phyloP scores from a whole-genome alignment of 2,888 invertebrate species.

The Augiades crinisus region DNA sequence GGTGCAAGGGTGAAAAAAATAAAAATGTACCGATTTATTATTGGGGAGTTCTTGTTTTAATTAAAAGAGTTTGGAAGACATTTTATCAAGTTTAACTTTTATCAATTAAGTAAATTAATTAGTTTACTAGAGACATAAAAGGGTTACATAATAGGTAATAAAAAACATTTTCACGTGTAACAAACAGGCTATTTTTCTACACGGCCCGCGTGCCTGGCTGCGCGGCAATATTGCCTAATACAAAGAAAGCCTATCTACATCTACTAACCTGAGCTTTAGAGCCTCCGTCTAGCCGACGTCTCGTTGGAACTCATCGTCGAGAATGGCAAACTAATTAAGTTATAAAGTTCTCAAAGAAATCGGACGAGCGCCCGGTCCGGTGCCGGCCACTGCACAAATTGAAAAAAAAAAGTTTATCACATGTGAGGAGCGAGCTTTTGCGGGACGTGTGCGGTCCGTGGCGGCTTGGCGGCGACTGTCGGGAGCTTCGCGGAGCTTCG shows the following conservation, averaged over 20 bases:
- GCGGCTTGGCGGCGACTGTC: slow-evolving; percentile 54
- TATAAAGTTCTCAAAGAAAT: slow-evolving; percentile 35
- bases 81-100: background rate
- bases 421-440: slow-evolving; percentile 43
- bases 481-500: slow-evolving; percentile 35
- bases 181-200: background rate
- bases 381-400: slow-evolving; percentile 51
- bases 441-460: slow-evolving; percentile 44
- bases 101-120: background rate
- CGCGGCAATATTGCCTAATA: slow-evolving; percentile 19
- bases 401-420: slow-evolving; percentile 66
- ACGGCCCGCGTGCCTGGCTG: background rate
- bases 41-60: too few relatives aligned
- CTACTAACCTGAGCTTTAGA: slow-evolving; percentile 45
- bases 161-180: slow-evolving; percentile 1
- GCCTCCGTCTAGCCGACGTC: slow-evolving; percentile 40
- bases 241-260: slow-evolving; percentile 21
- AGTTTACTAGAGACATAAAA: background rate
- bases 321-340: slow-evolving; percentile 38
- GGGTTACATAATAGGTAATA: background rate
- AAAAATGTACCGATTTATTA: too few relatives aligned
- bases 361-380: slow-evolving; percentile 4
- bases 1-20: too few relatives aligned
- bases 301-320: slow-evolving; percentile 51
- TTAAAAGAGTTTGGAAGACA: too few relatives aligned